A percentile compares a stretch with the other conserved stretches of the same genome.
Conservation (phyloP, 1,140 invertebrate species). For the Drosophila nigrodunni region DNA sequence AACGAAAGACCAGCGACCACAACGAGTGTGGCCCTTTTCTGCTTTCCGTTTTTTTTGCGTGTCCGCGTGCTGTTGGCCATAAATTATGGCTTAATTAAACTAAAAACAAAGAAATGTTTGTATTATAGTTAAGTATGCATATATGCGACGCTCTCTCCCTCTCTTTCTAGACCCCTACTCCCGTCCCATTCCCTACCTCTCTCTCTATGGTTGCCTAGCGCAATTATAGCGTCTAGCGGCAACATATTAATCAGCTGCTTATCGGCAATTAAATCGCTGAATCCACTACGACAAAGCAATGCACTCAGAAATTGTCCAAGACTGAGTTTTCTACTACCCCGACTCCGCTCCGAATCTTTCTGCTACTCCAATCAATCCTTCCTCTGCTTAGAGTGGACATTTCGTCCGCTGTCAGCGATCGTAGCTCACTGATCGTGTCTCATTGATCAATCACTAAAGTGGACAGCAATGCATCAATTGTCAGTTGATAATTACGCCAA, state of each 20-base stretch:
- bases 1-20: conserved; percentile 13
- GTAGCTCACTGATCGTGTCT: conserved; percentile 3
- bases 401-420: conserved; percentile 41
- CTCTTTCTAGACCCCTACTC: background rate
- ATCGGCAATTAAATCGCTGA: conserved; percentile 48
- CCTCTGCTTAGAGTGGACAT: conserved; percentile 23
- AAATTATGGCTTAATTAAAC: conserved; percentile 83
- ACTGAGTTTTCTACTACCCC: background rate
- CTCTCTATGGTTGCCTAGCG: conserved; percentile 37
- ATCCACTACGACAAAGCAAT: conserved; percentile 30
- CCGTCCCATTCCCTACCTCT: background rate
- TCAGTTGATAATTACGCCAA: conserved; percentile 53
- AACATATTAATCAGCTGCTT: conserved; percentile 70
- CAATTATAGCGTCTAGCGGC: conserved; percentile 40
- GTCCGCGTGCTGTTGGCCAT: conserved; percentile 74
- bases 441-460: conserved; percentile 25
- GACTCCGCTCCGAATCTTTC: background rate
- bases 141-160: conserved; percentile 6
- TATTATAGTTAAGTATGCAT: conserved; percentile 41
- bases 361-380: background rate
- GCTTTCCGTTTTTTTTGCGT: conserved; percentile 43
- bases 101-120: conserved; percentile 60
- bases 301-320: conserved; percentile 31
- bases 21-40: conserved; percentile 62
- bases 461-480: conserved; percentile 68